A percentile compares a stretch with the other conserved stretches of the same genome.
Conservation (phyloP, 2,797 vertebrate species). For the Tarsius wallacei region DNA sequence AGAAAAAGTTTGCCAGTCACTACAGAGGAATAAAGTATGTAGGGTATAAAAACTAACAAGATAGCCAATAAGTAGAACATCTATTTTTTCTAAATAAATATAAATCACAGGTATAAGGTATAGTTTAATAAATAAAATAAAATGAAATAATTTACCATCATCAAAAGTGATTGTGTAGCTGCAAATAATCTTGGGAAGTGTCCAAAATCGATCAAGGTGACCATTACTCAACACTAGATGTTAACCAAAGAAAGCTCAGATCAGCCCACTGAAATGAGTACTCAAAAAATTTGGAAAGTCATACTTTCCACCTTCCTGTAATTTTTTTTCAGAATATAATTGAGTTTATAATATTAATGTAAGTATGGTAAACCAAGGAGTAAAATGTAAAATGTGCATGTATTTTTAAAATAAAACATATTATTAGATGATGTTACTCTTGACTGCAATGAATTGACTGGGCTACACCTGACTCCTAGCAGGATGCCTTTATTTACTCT, state of each 20-base stretch:
- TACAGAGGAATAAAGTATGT: background rate
- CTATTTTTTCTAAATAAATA: background rate
- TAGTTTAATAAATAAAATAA: background rate
- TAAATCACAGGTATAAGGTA: background rate
- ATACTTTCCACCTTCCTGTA: background rate
- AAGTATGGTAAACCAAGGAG: background rate
- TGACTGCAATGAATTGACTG: background rate
- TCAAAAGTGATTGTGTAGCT: background rate
- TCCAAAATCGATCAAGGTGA: background rate
- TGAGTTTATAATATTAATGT: background rate
- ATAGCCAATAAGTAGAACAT: background rate
- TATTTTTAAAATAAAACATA: constrained; percentile 4
- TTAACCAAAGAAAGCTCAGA: background rate
- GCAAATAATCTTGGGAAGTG: background rate
- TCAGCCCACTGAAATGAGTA: too few relatives aligned
- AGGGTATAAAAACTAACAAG: background rate
- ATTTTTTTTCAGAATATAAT: background rate
- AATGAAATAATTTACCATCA: background rate
- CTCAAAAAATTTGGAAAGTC: background rate
- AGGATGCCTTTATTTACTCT: background rate
- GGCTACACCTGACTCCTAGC: background rate
- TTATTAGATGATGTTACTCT: background rate
- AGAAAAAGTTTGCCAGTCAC: constrained; percentile 10
- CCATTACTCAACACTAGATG: background rate
- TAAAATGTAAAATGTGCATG: background rate